Evolutionary conservation across 1,140 invertebrate genomes (phyloP).

Genomic region (Druon quercuslanigerum): DNA sequence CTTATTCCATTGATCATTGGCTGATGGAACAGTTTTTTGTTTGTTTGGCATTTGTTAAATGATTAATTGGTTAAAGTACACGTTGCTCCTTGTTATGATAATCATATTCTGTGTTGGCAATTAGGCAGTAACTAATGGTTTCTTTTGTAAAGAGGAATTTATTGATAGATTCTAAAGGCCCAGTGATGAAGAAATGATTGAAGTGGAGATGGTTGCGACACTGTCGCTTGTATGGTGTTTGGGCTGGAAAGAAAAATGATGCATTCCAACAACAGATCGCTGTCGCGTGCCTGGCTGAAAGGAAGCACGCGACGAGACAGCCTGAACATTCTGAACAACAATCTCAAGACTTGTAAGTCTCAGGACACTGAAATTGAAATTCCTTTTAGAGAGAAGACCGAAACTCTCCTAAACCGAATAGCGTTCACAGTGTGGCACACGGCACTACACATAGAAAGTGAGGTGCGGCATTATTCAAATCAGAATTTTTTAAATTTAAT

Average conservation of each 20-base stretch:
- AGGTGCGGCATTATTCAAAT: conserved; percentile 57
- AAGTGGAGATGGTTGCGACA: background rate
- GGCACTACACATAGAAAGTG: conserved; percentile 78
- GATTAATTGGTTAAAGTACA: too few relatives aligned
- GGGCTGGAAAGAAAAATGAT: conserved; percentile 51
- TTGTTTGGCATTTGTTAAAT: too few relatives aligned
- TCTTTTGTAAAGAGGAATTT: too few relatives aligned
- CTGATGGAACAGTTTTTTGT: too few relatives aligned
- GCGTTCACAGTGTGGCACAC: conserved; percentile 80
- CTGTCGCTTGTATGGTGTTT: background rate
- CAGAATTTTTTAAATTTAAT: too few relatives aligned
- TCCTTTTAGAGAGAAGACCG: conserved; percentile 64
- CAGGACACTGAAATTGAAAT: conserved; percentile 43
- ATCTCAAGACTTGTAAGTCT: conserved; percentile 43
- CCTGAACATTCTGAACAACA: conserved; percentile 56
- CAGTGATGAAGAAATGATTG: background rate
- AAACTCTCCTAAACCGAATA: conserved; percentile 76
- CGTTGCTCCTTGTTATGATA: too few relatives aligned
- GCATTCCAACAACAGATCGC: conserved; percentile 60
- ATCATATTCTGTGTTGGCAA: too few relatives aligned
- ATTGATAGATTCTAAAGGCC: too few relatives aligned
- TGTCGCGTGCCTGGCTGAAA: conserved; percentile 65
- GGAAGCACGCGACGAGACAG: conserved; percentile 57
- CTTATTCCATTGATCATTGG: too few relatives aligned
- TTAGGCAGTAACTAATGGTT: too few relatives aligned